Conservation (phyloP, 2,797 vertebrate species). For the Macroramphosus scolopax region DNA sequence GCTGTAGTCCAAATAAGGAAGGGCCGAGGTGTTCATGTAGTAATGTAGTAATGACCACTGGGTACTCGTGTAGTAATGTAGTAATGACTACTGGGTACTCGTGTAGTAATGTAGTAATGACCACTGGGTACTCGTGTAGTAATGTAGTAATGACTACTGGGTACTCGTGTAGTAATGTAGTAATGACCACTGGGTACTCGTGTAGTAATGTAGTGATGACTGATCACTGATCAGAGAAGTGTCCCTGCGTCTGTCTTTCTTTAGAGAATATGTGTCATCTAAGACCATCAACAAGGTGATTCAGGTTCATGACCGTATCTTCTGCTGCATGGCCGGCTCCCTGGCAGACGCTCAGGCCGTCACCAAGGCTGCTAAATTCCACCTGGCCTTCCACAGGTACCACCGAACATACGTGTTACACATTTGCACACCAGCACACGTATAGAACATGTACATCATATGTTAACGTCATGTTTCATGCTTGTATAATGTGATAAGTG, state of each 20-base stretch:
- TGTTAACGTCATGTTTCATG: background rate
- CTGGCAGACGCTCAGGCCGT: slow-evolving; percentile 85
- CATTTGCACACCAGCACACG: background rate
- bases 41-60: too few species aligned
- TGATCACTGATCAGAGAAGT: too few species aligned
- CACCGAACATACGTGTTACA: background rate
- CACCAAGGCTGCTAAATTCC: slow-evolving; percentile 79
- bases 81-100: too few species aligned
- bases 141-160: too few species aligned
- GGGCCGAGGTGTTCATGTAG: too few species aligned
- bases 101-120: too few species aligned
- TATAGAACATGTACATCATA: background rate
- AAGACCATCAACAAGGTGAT: slow-evolving; percentile 87
- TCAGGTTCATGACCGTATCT: slow-evolving; percentile 83
- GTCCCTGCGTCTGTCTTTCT: slow-evolving; percentile 1
- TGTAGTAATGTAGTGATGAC: too few species aligned
- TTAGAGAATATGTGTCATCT: slow-evolving; percentile 78
- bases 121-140: too few species aligned
- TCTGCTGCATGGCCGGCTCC: slow-evolving; percentile 85
- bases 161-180: too few species aligned
- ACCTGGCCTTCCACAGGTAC: slow-evolving; percentile 77
- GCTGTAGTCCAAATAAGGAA: too few species aligned
- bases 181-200: too few species aligned
- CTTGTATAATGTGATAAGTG: slow-evolving; percentile 67
- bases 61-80: too few species aligned